Percentiles rank a stretch among this genome's conserved stretches.
These are phyloP conservation scores for Lordiphosa fenestrarum DNA, from an alignment of 2,888 invertebrate species.

Conservation along the genomic window DNA sequence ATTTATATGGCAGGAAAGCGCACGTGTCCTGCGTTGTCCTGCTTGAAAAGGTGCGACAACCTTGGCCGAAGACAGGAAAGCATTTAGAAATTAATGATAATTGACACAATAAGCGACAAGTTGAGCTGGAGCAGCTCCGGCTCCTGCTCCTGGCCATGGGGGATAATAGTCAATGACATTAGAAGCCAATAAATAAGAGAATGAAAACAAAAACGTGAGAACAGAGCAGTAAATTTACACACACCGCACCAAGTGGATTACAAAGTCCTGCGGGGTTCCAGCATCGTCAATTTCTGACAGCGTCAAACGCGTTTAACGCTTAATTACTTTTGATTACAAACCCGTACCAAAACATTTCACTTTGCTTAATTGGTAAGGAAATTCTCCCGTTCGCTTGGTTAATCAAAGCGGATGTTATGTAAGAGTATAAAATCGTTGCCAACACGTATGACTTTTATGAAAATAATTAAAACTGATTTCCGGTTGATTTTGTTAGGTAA, in stretches of 20 bases:
- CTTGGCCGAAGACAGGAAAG: constrained; percentile 53
- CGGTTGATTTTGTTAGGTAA: constrained; percentile 38
- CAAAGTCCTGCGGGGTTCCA: not conserved
- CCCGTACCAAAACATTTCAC: constrained; percentile 19
- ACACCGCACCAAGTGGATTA: constrained; percentile 8
- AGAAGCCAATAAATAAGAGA: constrained; percentile 66
- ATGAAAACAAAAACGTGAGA: constrained; percentile 50
- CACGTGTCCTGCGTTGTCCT: constrained; percentile 23
- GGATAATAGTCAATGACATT: constrained; percentile 60
- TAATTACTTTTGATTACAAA: constrained; percentile 33
- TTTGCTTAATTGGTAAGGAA: constrained; percentile 46
- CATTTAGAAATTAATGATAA: constrained; percentile 73
- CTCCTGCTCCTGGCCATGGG: constrained; percentile 17
- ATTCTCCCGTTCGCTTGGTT: constrained; percentile 35
- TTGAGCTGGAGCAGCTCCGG: constrained; percentile 55
- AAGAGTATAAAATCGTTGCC: constrained; percentile 34
- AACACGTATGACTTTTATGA: constrained; percentile 41
- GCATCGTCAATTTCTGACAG: constrained; percentile 10
- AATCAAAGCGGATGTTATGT: constrained; percentile 44
- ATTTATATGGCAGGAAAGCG: constrained; percentile 54
- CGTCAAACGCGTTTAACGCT: constrained; percentile 41
- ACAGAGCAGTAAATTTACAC: constrained; percentile 14
- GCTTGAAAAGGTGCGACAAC: constrained; percentile 53
- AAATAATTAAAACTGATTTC: constrained; percentile 68
- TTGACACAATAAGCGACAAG: constrained; percentile 77